Evolutionary conservation across 2,888 invertebrate species (phyloP).

Genomic region (Pollenia angustigena): DNA sequence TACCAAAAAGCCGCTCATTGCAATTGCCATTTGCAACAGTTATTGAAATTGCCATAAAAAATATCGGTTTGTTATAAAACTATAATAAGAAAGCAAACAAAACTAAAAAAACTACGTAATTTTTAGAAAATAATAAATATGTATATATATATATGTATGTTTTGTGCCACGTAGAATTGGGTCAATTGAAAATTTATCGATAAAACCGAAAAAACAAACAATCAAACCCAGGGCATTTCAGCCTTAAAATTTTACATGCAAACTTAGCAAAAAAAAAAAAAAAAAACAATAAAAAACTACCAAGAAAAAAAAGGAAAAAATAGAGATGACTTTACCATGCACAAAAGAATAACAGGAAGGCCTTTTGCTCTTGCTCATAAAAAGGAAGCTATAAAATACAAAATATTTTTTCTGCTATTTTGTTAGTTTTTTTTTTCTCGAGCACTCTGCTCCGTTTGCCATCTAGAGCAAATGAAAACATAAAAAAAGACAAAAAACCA

Average conservation of each 20-base stretch:
- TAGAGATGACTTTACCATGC: slow-evolving; percentile 66
- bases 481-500: slow-evolving; percentile 12
- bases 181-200: slow-evolving; percentile 78
- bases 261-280: slow-evolving; percentile 56
- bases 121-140: slow-evolving; percentile 65
- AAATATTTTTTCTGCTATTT: slow-evolving; percentile 26
- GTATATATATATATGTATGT: slow-evolving; percentile 43
- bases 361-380: slow-evolving; percentile 66
- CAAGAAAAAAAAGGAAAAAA: slow-evolving; percentile 5
- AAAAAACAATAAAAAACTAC: slow-evolving; percentile 26
- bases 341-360: slow-evolving; percentile 71
- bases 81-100: slow-evolving; percentile 63
- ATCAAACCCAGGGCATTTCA: slow-evolving; percentile 43
- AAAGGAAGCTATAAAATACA: slow-evolving; percentile 72
- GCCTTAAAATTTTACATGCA: slow-evolving; percentile 62
- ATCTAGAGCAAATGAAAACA: slow-evolving; percentile 60
- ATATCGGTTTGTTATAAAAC: slow-evolving; percentile 34
- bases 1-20: slow-evolving; percentile 56
- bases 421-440: slow-evolving; percentile 43
- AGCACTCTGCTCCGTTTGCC: slow-evolving; percentile 58
- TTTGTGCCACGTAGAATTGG: slow-evolving; percentile 69
- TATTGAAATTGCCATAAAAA: slow-evolving; percentile 22
- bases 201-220: slow-evolving; percentile 65
- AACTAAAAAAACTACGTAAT: slow-evolving; percentile 18
- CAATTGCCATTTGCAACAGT: slow-evolving; percentile 51